These are phyloP conservation scores for Sinocyclocheilus anshuiensis DNA, from an alignment of 2,113 vertebrate species.

Conservation along the genomic window DNA sequence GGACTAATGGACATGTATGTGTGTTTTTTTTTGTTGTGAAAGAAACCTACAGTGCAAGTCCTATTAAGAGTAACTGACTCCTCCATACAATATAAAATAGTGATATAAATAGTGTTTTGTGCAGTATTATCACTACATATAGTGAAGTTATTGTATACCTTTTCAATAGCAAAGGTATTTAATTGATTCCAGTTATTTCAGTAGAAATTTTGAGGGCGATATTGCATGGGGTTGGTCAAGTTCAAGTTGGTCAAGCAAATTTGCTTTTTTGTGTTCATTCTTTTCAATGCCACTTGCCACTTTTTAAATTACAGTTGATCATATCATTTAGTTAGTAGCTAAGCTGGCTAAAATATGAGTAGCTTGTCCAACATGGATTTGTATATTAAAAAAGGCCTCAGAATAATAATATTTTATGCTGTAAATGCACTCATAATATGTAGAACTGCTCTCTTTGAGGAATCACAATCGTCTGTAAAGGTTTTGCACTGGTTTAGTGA, in stretches of 20 bases:
- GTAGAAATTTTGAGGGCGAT: neutral
- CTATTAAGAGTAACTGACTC: neutral
- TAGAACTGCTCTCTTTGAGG: neutral
- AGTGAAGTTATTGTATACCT: neutral
- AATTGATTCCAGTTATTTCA: too few species aligned
- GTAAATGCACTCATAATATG: neutral
- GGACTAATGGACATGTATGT: too few species aligned
- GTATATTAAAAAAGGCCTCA: neutral
- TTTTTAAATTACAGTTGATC: neutral
- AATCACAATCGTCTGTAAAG: neutral
- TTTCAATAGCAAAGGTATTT: too few species aligned
- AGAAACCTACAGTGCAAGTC: neutral
- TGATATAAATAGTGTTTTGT: neutral
- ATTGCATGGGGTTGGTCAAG: neutral
- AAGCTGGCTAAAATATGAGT: neutral
- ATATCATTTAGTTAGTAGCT: neutral
- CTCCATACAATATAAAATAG: slow-evolving; percentile 14
- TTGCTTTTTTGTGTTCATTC: neutral
- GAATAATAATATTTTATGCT: neutral
- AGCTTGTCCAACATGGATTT: neutral
- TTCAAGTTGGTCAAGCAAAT: neutral
- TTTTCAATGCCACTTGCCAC: neutral
- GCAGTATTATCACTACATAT: neutral
- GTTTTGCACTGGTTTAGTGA: neutral
- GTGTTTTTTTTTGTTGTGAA: too few species aligned